Conservation (phyloP, 2,888 invertebrate species). For the Nomada ferruginata region DNA sequence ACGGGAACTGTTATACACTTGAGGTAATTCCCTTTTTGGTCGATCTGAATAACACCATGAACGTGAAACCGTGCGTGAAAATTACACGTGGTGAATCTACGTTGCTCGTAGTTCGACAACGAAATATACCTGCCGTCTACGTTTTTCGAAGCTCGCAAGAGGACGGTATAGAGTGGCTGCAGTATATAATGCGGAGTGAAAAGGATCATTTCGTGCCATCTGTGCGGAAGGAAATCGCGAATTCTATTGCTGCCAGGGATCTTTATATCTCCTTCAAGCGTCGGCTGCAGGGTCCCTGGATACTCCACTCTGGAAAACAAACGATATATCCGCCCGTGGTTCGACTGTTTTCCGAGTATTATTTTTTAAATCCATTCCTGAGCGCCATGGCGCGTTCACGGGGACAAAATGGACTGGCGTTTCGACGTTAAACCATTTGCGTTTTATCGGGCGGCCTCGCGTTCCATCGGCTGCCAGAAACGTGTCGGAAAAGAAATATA, state of each 20-base stretch:
- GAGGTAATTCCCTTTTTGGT: background rate
- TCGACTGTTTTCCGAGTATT: constrained; percentile 45
- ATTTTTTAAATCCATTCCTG: constrained; percentile 59
- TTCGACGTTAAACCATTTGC: constrained; percentile 44
- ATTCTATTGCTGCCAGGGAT: constrained; percentile 63
- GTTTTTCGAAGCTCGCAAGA: constrained; percentile 29
- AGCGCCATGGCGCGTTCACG: background rate
- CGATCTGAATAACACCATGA: background rate
- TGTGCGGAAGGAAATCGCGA: constrained; percentile 68
- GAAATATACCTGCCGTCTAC: constrained; percentile 57
- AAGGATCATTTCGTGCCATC: constrained; percentile 71
- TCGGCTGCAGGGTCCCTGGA: constrained; percentile 64
- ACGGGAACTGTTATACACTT: background rate
- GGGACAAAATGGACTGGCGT: background rate
- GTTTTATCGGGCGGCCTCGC: constrained; percentile 48
- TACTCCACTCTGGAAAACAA: constrained; percentile 65
- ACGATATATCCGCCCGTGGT: constrained; percentile 59
- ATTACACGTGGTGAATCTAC: background rate
- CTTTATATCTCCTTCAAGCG: constrained; percentile 72
- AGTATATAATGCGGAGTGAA: constrained; percentile 65
- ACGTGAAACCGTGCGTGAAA: background rate
- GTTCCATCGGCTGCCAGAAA: constrained; percentile 46
- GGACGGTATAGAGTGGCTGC: constrained; percentile 45
- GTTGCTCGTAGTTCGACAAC: constrained; percentile 55
- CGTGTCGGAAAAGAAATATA: constrained; percentile 43